phyloP scores from a whole-genome alignment of 2,797 vertebrate genomes.

The Chiroxiphia lanceolata region DNA sequence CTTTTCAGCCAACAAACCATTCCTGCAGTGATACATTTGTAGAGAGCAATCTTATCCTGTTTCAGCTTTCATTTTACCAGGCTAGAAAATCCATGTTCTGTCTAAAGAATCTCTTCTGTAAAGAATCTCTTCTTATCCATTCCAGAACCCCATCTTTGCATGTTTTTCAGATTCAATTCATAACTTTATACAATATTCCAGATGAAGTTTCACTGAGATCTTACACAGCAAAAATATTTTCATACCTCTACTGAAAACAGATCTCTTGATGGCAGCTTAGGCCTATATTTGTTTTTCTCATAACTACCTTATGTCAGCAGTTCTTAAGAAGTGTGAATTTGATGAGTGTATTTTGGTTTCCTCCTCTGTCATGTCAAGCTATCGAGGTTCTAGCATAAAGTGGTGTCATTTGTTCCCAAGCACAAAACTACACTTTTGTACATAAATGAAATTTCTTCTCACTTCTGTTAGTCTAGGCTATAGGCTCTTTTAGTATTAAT shows the following conservation, averaged over 20 bases:
- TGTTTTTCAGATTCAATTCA: neutral
- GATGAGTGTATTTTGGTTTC: neutral
- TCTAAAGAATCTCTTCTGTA: neutral
- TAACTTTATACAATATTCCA: neutral
- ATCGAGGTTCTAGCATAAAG: neutral
- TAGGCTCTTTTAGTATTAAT: neutral
- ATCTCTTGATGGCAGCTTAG: neutral
- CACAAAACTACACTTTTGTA: neutral
- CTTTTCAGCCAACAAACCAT: neutral
- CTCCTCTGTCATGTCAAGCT: neutral
- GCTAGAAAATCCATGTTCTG: neutral
- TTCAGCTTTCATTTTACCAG: neutral
- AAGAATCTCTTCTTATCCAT: neutral
- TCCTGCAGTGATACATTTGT: neutral
- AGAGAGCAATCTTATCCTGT: neutral
- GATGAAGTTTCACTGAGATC: neutral
- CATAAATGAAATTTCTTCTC: neutral
- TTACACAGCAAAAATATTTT: neutral
- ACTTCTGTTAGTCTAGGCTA: neutral
- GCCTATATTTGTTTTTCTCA: neutral
- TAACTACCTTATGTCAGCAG: neutral
- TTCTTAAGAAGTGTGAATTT: neutral
- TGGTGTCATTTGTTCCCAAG: neutral
- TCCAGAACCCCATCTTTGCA: neutral
- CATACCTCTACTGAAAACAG: neutral